Evolutionary conservation across 2,888 invertebrate genomes (phyloP).

Genomic region (Leptogaster cylindrica): DNA sequence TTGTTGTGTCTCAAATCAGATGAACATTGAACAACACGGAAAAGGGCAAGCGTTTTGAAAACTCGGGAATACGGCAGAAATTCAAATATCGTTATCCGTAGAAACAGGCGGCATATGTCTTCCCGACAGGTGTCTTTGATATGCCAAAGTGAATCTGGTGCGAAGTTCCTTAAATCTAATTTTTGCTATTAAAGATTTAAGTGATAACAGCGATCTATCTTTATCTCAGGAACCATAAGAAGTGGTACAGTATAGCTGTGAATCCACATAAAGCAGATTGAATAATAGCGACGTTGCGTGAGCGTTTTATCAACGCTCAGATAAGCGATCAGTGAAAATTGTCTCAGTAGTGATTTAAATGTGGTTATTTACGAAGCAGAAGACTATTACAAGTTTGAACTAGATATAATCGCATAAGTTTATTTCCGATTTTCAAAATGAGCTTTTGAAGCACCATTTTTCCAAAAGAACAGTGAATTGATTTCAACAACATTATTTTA

Average conservation of each 20-base stretch:
- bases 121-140: slow-evolving; percentile 11
- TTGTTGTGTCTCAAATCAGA: too few species aligned
- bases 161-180: slow-evolving; percentile 13
- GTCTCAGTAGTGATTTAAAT: slow-evolving; percentile 1
- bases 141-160: background rate
- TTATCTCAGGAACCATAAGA: background rate
- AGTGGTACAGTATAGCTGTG: background rate
- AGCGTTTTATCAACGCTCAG: slow-evolving; percentile 1
- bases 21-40: too few species aligned
- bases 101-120: too few species aligned
- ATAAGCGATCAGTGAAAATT: background rate
- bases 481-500: too few species aligned
- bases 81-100: too few species aligned
- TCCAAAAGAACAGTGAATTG: too few species aligned
- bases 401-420: too few species aligned
- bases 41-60: too few species aligned
- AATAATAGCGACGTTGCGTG: slow-evolving; percentile 9
- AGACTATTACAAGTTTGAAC: too few species aligned
- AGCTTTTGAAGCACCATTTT: too few species aligned
- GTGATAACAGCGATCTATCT: slow-evolving; percentile 13
- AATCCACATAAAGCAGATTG: slow-evolving; percentile 8
- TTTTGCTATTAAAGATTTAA: background rate
- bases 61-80: too few species aligned
- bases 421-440: too few species aligned
- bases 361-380: background rate